Percentiles rank a stretch among this genome's conserved stretches.
Evolutionary conservation across 2,797 vertebrate genomes (phyloP).

Genomic region (Pipistrellus pipistrellus): DNA sequence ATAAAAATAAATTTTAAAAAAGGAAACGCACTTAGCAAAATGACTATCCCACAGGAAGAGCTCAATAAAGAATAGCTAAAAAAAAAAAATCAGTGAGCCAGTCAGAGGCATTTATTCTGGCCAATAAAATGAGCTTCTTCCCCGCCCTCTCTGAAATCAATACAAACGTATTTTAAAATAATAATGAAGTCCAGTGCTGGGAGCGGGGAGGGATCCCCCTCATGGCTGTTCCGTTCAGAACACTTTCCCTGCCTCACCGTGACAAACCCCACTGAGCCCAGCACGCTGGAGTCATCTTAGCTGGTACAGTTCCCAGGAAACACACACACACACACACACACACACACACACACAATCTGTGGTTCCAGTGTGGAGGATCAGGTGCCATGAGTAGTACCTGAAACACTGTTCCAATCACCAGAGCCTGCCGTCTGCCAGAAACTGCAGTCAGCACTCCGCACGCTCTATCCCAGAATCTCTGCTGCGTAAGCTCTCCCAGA

Average conservation of each 20-base stretch:
- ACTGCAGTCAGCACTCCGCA: not conserved
- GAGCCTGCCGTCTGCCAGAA: not conserved
- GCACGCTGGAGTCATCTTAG: rapidly evolving
- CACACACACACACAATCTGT: not conserved
- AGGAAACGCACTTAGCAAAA: too few relatives aligned
- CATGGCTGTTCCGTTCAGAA: not conserved
- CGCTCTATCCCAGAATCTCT: not conserved
- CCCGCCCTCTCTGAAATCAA: too few relatives aligned
- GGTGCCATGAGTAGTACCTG: not conserved
- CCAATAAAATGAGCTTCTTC: too few relatives aligned
- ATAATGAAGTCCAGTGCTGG: not conserved
- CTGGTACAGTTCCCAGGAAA: not conserved
- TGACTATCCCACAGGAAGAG: too few relatives aligned
- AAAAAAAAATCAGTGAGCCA: too few relatives aligned
- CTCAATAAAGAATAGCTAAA: too few relatives aligned
- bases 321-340: too few relatives aligned
- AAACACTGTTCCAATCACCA: not conserved
- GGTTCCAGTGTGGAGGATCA: too few relatives aligned
- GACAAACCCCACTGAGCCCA: not conserved
- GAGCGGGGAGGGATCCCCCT: not conserved
- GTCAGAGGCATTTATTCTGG: too few relatives aligned
- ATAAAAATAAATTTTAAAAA: too few relatives aligned
- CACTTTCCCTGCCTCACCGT: not conserved
- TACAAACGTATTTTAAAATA: too few relatives aligned
- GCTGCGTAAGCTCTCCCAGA: not conserved